Evolutionary conservation across 2,888 invertebrate species (phyloP), one percentile per base, ranked within the genome.

Genomic region (Brenthis hecate): DNA sequence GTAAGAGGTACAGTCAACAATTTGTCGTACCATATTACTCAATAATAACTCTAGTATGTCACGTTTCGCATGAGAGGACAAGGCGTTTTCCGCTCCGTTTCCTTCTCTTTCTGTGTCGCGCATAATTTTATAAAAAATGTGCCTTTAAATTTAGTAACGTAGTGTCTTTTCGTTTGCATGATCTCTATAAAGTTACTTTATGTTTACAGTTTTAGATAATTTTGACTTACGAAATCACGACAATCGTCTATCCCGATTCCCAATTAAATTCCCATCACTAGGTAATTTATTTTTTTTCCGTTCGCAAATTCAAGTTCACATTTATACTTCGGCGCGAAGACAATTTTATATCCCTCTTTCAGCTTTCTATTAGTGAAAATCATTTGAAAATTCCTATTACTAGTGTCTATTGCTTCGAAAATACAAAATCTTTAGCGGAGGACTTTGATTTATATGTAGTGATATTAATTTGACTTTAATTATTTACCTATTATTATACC

Each of bases 61-160:
- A 69, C 78, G 85, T 82, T 81, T 82, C 83, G 84, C 85, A 77
- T 81, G 82, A 85, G 76, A 77, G 75, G 77, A 74, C 76, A 72
- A 70, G 74, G 72, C 72, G 76, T 74, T 81, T 77, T 77, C 58
- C 58, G 71, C 64, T 79, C 75, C 78, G 83, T 78, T 85, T 82
- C 74, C 77, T 79, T 78, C 78, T 77, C 75, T 75, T 71, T 64
- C 68, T 53, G 53, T 62, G 51, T 62, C 53, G 62, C 36, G 13
- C 19, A 54, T 53, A 62, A 53, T 62, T 36, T 53, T 23, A 36
- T 43, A 14, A 62, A 36, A 62, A 54, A 36, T 13, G 13, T 23
- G 56, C 14, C 13, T 56, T 28, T 56, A 5, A 13, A 43, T 62
- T 36, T 51, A 13, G 0, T 16, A 19, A 62, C 14, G 32, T 36